Percentiles rank a stretch among this genome's conserved stretches.
Evolutionary conservation across 2,888 invertebrate genomes (phyloP).

Genomic region (Lasius platythorax): DNA sequence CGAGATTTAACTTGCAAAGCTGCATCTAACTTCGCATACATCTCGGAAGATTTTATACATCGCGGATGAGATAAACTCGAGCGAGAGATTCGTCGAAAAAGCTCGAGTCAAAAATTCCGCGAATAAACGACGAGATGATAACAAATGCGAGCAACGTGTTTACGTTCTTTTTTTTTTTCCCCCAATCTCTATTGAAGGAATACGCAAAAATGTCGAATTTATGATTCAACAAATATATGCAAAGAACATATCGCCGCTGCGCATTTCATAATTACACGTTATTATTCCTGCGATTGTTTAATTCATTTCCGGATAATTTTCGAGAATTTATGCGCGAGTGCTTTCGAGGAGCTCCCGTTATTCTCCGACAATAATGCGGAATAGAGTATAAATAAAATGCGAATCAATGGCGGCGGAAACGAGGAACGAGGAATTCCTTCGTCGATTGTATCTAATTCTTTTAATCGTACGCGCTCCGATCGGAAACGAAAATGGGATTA

Average conservation of each 20-base stretch:
- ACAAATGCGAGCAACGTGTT: neutral
- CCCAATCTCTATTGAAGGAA: neutral
- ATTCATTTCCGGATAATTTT: neutral
- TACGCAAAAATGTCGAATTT: neutral
- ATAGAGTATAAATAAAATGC: neutral
- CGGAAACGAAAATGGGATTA: neutral
- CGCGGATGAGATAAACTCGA: neutral
- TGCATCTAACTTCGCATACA: neutral
- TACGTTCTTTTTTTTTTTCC: neutral
- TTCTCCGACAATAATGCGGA: slow-evolving; percentile 1
- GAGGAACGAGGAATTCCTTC: neutral
- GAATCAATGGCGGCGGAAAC: slow-evolving; percentile 10
- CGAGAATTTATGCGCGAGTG: neutral
- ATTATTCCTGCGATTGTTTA: neutral
- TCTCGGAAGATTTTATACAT: slow-evolving; percentile 8
- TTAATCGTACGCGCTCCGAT: neutral
- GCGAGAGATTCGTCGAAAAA: neutral
- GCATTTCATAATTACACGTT: neutral
- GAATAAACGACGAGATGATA: slow-evolving; percentile 12
- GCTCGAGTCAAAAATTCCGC: slow-evolving; percentile 15
- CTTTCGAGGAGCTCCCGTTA: slow-evolving; percentile 11
- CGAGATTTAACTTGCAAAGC: slow-evolving; percentile 11
- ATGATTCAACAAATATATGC: neutral
- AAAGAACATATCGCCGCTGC: neutral
- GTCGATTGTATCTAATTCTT: neutral